Base-by-base conservation (phyloP, 2,888 invertebrate genomes). In the Ectropis crepuscularia region DNA sequence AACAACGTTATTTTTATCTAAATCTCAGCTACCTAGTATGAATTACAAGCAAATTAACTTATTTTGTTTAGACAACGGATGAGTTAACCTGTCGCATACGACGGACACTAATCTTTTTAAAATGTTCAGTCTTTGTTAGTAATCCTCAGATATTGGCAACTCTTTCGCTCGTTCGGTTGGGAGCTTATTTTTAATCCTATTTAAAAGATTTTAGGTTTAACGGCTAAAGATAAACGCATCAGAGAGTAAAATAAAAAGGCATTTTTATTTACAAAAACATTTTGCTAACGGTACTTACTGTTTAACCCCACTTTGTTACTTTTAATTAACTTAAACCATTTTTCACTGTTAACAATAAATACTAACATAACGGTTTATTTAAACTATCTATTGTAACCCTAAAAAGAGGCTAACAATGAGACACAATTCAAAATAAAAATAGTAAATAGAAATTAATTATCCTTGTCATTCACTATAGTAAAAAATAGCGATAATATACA, bases 91-190 rank as follows among this genome's bases (percentile, higher is more conserved):
- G 51, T 36, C n/a, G 42, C 73, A 72, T 63, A 65, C 65, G 61
- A 64, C 70, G 58, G 78, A 79, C 77, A 73, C 74, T 87, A 85
- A 87, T 85, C 86, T 79, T 73, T 81, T 85, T 79, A 84, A 82
- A 80, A 80, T 77, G 75, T 79, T 74, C 72, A 72, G 9, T 69
- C 78, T 73, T 85, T 86, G 83, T 84, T 78, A 72, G 54, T 63
- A 60, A 47, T 51, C 48, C 45, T 5, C 7, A 42, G 38, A 39
- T 57, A 50, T 65, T 66, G 63, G 49, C 67, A 69, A 70, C 65
- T 28, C 16, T 68, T 54, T 68, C 67, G 62, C 11, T 49, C 9
- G 70, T 70, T 65, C 69, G 71, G 76, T 74, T 74, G 61, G 68
- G 63, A 68, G 65, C 65, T 70, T 66, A 64, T 45, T 28, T 46